Base-by-base conservation (phyloP, 2,888 invertebrate genomes). In the Eupeodes luniger region DNA sequence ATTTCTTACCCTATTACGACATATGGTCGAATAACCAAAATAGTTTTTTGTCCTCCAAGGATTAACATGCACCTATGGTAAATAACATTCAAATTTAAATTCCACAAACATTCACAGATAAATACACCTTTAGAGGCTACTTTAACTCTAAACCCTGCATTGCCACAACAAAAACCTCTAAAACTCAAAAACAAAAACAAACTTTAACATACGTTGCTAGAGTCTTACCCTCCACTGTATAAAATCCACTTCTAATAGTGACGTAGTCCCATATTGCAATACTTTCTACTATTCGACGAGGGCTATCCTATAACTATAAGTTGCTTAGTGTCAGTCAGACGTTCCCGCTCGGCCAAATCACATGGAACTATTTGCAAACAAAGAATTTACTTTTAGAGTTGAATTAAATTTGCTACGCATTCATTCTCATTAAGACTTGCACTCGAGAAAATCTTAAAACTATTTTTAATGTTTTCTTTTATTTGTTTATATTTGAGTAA, bases 1-100 rank as follows among this genome's bases (percentile, higher is more conserved):
- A 36, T n/a, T 6, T 3, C 47, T 12, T 36, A 67, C 67, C 67
- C 67, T 67, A 66, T 6, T 0, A 4, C 0, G 34, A 66, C 66
- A 66, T 66, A 34, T 66, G 47, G 27, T 27, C n/a, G 34, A 67
- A 67, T n/a, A 67, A 34, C 19, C 9, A 34, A 44, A 66, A 66
- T 66, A 49, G 12, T 49, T 47, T 4, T 27, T 12, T 14, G 47
- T 49, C 47, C 47, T 27, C 27, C 14, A 47, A 9, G 27, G 27
- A 5, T 10, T 47, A 40, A 62, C 5, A 16, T 19, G 44, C 40
- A 36, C 27, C 27, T 27, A 27, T 16, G 27, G n/a, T n/a, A 69
- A 69, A 53, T 27, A 66, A 19, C 19, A 19, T 19, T 19, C 19
- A 27, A 7, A 69, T 36, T 55, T 5, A 12, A 69, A 12, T 14